phyloP scores from a whole-genome alignment of 2,797 vertebrate genomes.

The Australoheros facetus region DNA sequence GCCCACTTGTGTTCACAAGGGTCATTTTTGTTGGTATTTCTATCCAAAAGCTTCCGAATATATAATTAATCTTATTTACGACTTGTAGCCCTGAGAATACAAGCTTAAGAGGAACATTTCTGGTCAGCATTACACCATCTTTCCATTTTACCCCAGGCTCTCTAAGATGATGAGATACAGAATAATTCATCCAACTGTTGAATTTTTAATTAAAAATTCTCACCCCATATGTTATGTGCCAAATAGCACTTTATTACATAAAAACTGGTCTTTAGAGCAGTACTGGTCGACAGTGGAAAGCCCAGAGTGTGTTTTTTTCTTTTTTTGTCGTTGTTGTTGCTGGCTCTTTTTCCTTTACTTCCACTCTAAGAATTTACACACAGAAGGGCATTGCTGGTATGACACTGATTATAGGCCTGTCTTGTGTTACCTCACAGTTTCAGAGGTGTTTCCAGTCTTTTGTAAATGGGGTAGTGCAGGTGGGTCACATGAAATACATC shows the following conservation, averaged over 20 bases:
- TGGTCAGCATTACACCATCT: constrained; percentile 36
- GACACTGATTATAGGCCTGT: no score
- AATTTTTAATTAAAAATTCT: constrained; percentile 58
- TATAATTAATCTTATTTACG: constrained; percentile 15
- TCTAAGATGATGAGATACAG: constrained; percentile 48
- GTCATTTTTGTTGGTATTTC: constrained; percentile 11
- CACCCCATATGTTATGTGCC: constrained; percentile 47
- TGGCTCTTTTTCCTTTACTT: background rate
- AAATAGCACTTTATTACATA: constrained; percentile 38
- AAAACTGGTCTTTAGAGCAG: constrained; percentile 15
- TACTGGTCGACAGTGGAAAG: background rate
- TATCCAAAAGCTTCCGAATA: background rate
- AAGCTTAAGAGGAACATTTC: constrained; percentile 22
- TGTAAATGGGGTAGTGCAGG: background rate
- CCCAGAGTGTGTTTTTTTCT: background rate
- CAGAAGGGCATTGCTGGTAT: no score
- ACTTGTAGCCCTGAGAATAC: constrained; percentile 3
- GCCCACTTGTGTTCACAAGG: background rate
- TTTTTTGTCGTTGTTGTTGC: background rate
- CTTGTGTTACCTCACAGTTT: no score
- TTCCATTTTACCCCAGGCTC: constrained; percentile 35
- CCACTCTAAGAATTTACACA: background rate
- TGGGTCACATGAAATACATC: background rate
- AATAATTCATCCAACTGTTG: constrained; percentile 61
- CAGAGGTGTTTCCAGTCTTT: background rate